Base-by-base conservation (phyloP, 2,113 vertebrate species). In the Siniperca knerii region DNA sequence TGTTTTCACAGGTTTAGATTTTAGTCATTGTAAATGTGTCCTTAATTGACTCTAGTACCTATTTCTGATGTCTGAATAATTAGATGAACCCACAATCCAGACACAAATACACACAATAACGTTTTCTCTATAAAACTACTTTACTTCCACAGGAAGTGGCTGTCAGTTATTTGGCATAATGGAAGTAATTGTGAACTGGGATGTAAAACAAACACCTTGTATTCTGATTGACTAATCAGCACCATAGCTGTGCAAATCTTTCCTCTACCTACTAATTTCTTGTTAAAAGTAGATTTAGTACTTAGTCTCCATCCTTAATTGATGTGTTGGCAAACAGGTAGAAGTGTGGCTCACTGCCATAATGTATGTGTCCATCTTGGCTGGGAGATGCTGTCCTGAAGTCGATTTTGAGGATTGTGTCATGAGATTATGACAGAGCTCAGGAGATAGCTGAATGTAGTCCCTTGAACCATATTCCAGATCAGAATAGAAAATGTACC, bases 341-440 rank as follows among this genome's bases (percentile, higher is more conserved):
- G 58, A 71, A 69, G 69, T 64, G 46, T 23, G 50, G 21, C 25
- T 77, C 15, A 3, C 37, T 74, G 6, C 4, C 40, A 21, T 13
- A 61, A 21, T 37, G 6, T 33, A 4, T 44, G 42, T 60, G 23
- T 86, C 29, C 7, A 15, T 46, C 25, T 13, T 11, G 52, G 67
- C 74, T 44, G 61, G 48, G 46, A 54, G 35, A 73, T 79, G 75
- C 69, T 23, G n/a, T 48, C 81, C n/a, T 85, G 33, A 55, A 88
- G 52, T 52, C n/a, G 76, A 85, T 88, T 83, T 42, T 91, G 5
- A 83, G 83, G 74, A 77, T 90, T 83, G 70, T 46, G 69, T 86
- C 55, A 75, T 78, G 83, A 90, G 81, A 90, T 89, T 89, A 90
- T 88, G 75, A 81, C 2, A 62, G 71, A 82, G 85, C 87, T 90